Base-by-base conservation (phyloP, 1,140 invertebrate species). In the Pissodes strobi region DNA sequence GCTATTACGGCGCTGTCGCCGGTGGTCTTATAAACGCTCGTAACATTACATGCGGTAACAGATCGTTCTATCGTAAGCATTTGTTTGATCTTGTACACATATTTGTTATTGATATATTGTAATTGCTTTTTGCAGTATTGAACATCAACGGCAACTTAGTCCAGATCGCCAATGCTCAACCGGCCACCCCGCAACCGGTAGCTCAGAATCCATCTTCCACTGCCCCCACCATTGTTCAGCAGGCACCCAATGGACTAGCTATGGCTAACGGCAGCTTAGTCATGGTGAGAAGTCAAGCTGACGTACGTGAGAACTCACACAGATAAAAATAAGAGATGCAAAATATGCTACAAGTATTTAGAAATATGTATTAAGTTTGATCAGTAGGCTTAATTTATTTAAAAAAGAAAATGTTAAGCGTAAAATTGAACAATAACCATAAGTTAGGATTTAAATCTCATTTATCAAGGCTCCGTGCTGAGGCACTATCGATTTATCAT, bases 141-240 rank as follows among this genome's bases (percentile, higher is more conserved):
- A 90, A 89, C 71, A 85, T 90, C 17, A 89, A 89, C 81, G 88
- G 88, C 3, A 89, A 88, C 72, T 70, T 89, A 10, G 85, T 90
- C 70, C 88, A 89, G 79, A 83, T 89, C 43, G 81, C 84, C 13
- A 79, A 82, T 45, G 79, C 70, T 63, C 39, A 78, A 59, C 69
- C 73, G 37, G 12, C 73, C 43, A 60, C 74, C 34, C 55, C 38
- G 61, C 64, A 79, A 72, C 63, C 78, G 73, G 46, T 77, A 57
- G 69, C 78, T 12, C 71, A 79, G 43, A 72, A 74, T 51, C 71
- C 77, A 8, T 72, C 79, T 0, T 74, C 79, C 63, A 69, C 73
- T 9, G 67, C 73, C 0, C 48, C 70, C 1, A 72, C 74, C 8
- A 73, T 77, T 8, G 72, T 75, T 2, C 76, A 72, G 53, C 76